phyloP scores from a whole-genome alignment of 2,113 vertebrate genomes.

The Hippocampus barbouri region DNA sequence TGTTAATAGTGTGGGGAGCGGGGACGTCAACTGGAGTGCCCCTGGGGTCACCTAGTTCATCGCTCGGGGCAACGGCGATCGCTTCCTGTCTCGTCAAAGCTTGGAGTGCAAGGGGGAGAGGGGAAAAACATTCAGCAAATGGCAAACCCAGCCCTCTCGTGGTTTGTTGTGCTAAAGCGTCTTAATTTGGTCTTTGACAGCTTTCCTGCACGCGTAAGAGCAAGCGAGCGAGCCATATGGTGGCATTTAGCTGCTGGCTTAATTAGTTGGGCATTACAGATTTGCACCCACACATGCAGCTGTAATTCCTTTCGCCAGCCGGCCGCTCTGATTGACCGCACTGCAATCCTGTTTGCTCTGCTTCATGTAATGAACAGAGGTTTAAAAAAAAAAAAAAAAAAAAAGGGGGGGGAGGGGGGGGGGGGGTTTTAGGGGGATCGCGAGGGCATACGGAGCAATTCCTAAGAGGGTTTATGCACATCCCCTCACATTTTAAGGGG shows the following conservation, averaged over 20 bases:
- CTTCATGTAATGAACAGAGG: conserved; percentile 57
- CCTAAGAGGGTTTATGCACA: conserved; percentile 34
- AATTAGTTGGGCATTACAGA: conserved; percentile 66
- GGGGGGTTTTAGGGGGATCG: conserved; percentile 6
- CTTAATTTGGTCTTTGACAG: background rate
- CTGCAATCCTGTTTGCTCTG: conserved; percentile 58
- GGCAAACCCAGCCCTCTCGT: background rate
- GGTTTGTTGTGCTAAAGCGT: background rate
- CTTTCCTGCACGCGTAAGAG: conserved; percentile 1
- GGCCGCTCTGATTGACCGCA: conserved; percentile 58
- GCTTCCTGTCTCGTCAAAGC: conserved; percentile 58
- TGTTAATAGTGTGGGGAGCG: conserved; percentile 9
- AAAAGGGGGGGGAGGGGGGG: no score
- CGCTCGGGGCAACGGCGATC: conserved; percentile 63
- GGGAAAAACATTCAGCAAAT: background rate
- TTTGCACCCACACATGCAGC: conserved; percentile 60
- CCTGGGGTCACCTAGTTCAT: conserved; percentile 57
- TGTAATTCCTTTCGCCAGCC: conserved; percentile 60
- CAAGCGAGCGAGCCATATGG: conserved; percentile 53
- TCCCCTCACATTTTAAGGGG: conserved; percentile 1
- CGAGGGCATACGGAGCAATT: conserved; percentile 13
- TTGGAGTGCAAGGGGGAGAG: background rate
- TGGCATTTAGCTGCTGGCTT: conserved; percentile 63
- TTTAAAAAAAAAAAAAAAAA: conserved; percentile 33
- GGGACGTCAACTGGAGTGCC: conserved; percentile 52